Base-by-base conservation (phyloP, 2,888 invertebrate species). In the Diogma glabrata region DNA sequence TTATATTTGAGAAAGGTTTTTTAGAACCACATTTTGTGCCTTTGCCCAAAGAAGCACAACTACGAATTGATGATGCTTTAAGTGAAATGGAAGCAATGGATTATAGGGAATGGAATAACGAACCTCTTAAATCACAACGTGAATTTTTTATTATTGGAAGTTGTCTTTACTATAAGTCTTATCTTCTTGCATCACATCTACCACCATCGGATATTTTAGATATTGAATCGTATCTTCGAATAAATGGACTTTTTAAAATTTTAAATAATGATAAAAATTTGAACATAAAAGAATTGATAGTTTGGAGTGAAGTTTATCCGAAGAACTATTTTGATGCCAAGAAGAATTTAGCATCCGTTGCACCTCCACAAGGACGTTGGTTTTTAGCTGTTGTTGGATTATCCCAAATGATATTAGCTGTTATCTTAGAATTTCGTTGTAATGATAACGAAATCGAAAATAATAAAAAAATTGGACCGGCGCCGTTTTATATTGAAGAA, bases 51-150 rank as follows among this genome's bases (percentile, higher is more conserved):
- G 87, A 88, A 63, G 84, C 84, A 1, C 81, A 82, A 60, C 75
- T 87, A 57, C 84, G 88, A 67, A 79, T 92, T 50, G 89, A 90
- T 65, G 89, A 91, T 69, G 87, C 89, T 24, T 73, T 93, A 43
- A 87, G 84, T 60, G 91, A 92, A 70, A 77, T 91, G 67, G 91
- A 92, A 71, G 87, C 92, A 12, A 88, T 88, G 70, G 92, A 93
- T 72, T 91, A 90, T 67, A 77, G 87, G 59, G 89, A 89, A 71
- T 87, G 87, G 87, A 87, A 83, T 60, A 87, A 87, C 64, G 87
- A 69, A 52, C 66, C 69, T 0, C 52, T 69, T 51, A 65, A 66
- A 56, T 67, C 66, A 0, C 66, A 66, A 48, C 61, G 70, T 3
- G 68, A 69, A 54, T 75, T 76, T 55, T 75, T 75, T 28, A 72